A percentile compares a stretch with the other conserved stretches of the same genome.
Conservation (phyloP, 2,888 invertebrate genomes). For the Eustalomyia histrio region DNA sequence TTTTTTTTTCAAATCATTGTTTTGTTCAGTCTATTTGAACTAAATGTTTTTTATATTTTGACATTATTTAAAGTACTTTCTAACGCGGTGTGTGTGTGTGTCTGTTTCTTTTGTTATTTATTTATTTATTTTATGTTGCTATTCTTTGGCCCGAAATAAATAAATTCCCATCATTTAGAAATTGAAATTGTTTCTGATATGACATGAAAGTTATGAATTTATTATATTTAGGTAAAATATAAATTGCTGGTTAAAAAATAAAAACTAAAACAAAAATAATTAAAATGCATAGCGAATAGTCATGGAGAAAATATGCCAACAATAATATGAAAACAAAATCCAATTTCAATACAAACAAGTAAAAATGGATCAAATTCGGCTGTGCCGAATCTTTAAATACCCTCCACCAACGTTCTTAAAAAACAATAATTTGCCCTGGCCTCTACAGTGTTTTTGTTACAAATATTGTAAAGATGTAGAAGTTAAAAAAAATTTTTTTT, state of each 20-base stretch:
- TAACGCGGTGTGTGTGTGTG: not conserved
- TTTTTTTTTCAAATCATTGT: no score
- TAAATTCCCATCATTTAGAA: conserved; percentile 5
- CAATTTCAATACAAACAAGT: no score
- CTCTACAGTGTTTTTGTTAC: no score
- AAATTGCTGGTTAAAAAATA: not conserved
- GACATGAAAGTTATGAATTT: conserved; percentile 43
- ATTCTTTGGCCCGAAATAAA: not conserved
- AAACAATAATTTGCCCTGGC: no score
- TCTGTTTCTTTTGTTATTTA: no score
- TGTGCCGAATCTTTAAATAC: no score
- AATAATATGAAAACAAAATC: not conserved
- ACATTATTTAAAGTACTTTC: conserved; percentile 10
- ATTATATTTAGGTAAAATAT: conserved; percentile 20
- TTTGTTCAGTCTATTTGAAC: not conserved
- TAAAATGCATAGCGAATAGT: conserved; percentile 40
- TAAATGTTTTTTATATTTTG: not conserved
- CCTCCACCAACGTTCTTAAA: no score
- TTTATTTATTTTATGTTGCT: not conserved
- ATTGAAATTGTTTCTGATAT: conserved; percentile 3
- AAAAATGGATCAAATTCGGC: no score
- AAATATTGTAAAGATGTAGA: no score
- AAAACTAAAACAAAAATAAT: conserved; percentile 2
- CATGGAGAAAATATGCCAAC: conserved; percentile 27
- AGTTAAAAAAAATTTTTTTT: no score